Evolutionary conservation across 2,113 vertebrate genomes (phyloP), one percentile per base, ranked within the genome.

Genomic region (Xenopus borealis): DNA sequence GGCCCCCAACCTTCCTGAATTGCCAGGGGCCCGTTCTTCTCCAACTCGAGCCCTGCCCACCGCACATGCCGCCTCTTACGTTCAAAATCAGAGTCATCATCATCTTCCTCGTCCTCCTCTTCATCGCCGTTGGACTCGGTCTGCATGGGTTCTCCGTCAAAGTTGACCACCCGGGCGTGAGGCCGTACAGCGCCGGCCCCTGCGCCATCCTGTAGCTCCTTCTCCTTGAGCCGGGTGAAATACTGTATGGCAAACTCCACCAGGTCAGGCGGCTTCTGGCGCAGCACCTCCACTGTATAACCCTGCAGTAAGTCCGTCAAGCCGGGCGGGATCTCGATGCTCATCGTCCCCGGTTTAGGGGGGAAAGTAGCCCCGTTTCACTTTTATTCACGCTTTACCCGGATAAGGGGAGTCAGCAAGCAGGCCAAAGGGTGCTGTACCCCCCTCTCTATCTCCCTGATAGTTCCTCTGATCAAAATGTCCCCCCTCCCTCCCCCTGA

Each of bases 231-330:
- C 79, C 95, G 93, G 73, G 89, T 91, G 91, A 98, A 98, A 82
- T 98, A 98, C 19, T 95, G 93, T 76, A 96, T 91, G n/a, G 97
- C 96, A 85, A 98, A 98, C 67, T 94, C 93, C 81, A 98, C 88
- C 73, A 98, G 91, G 85, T 98, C 95, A 20, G 94, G 84, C 73
- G 97, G 97, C 82, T 92, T 91, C 83, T 93, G 93, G 85, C 97
- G 92, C 81, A 98, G 89, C 79, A 98, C 97, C 86, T 98, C 96
- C 86, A 98, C 95, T 11, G 97, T 98, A 87, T 96, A 98, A 79
- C 95, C 95, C 88, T 98, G 95, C 85, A 98, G 93, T 85, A 98
- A 91, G 87, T 98, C 96, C 61, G 95, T 98, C 87, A 98, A 89
- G 79, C 97, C 97, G 79, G 93, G 88, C 62, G 97, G 97, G 87